Conservation (phyloP, 2,888 invertebrate genomes). For the Prosopocoilus inquinatus region DNA sequence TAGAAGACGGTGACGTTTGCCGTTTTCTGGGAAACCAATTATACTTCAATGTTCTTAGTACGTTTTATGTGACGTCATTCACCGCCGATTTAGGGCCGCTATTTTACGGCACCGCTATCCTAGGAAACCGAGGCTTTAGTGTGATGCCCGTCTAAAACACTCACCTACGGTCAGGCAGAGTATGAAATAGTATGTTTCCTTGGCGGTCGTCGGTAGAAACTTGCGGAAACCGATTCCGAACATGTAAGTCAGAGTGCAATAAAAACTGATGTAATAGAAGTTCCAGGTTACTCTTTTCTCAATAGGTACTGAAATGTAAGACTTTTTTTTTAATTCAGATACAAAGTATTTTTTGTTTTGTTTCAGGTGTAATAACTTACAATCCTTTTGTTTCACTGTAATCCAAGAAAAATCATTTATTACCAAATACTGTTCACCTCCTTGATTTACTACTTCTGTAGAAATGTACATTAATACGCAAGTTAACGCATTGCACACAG, state of each 20-base stretch:
- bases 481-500: slow-evolving; percentile 1
- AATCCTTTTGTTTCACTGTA: not conserved
- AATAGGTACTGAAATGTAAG: too few species aligned
- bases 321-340: too few species aligned
- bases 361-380: too few species aligned
- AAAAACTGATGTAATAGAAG: slow-evolving; percentile 6
- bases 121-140: too few species aligned
- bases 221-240: slow-evolving; percentile 19
- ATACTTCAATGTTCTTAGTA: too few species aligned
- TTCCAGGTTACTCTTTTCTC: not conserved
- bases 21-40: too few species aligned
- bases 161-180: slow-evolving; percentile 21
- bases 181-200: slow-evolving; percentile 22
- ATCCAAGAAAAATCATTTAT: slow-evolving; percentile 8
- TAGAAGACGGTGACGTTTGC: too few species aligned
- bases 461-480: slow-evolving; percentile 11
- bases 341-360: too few species aligned
- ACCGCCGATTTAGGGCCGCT: too few species aligned
- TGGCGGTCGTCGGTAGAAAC: slow-evolving; percentile 10
- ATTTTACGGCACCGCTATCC: too few species aligned
- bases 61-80: too few species aligned
- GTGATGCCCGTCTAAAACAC: not conserved
- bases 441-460: not conserved
- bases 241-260: slow-evolving; percentile 6
- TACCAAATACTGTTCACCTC: not conserved